Base-by-base conservation (phyloP, 1,140 invertebrate species). In the Aradophagus sp. region DNA sequence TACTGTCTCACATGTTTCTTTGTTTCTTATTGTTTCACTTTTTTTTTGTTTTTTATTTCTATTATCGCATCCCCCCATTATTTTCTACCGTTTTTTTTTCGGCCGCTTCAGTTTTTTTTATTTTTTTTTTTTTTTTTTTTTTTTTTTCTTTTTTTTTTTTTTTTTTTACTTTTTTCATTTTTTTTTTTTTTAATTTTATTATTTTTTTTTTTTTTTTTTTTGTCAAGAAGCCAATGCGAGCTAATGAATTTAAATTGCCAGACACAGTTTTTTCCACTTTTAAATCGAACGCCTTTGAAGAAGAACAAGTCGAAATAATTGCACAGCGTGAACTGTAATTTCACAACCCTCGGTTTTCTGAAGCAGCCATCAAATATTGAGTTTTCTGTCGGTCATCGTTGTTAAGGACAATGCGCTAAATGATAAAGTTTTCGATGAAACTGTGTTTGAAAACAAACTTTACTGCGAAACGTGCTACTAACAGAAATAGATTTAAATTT, bases 221-320 rank as follows among this genome's bases (percentile, higher is more conserved):
- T n/a, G n/a, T n/a, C n/a, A n/a, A n/a, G 20, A 23, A 5, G 20
- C 4, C 8, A 23, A 23, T 23, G 20, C 13, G 20, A 36, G 34
- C 29, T 63, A 59, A 70, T 71, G 59, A 65, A 71, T 65, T 71
- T 71, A 71, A 71, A 65, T 71, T 65, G 61, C 47, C 52, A 45
- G 47, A 36, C 48, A 27, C 8, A 14, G 15, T 36, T 35, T 32
- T 44, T 26, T 20, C 26, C 20, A 12, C 27, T 31, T 56, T 35
- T n/a, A 5, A 36, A 0, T 8, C 15, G 17, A 41, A 42, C 23
- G 41, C 53, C 59, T 14, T 10, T 56, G 34, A 63, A 63, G 58
- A 58, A 44, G 11, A 32, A 45, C 41, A 47, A 61, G 53, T 65
- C 36, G 42, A 20, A 53, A 41, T 65, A 71, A 65, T 71, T 55